Base-by-base conservation (phyloP, 2,888 invertebrate genomes). In the Nesidiocoris tenuis region DNA sequence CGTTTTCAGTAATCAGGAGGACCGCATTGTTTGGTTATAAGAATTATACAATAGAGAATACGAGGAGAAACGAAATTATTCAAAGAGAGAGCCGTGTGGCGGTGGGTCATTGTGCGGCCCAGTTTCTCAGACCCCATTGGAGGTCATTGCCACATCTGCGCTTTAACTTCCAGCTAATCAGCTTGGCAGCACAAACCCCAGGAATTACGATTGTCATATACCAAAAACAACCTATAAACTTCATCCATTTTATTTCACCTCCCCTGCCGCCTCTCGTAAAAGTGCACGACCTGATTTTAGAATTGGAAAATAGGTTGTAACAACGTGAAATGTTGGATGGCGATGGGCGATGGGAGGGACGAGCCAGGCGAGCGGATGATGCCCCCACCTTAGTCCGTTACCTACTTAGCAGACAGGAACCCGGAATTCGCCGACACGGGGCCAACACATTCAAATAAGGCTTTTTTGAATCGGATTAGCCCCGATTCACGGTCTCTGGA, bases 111-210 rank as follows among this genome's bases (percentile, higher is more conserved):
- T 23, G 16, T 12, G 70, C 70, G 70, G 59, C 70, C 70, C 70
- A 70, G 70, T 68, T 70, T 61, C 70, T 59, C 70, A 54, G 70
- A 70, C 70, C 70, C 61, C 57, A 59, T 70, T 70, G 59, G 70
- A 70, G 70, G 70, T 70, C 70, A 70, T 70, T 70, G 70, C 70
- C 70, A 70, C 25, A 70, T 17, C 61, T 24, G 59, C 57, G 67
- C 61, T 56, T 67, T 7, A 12, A 3, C 3, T 12, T 39, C 39
- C 39, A 12, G 39, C 39, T 39, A n/a, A n/a, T n/a, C n/a, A n/a
- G n/a, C n/a, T n/a, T n/a, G n/a, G n/a, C n/a, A n/a, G n/a, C n/a
- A n/a, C n/a, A n/a, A n/a, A n/a, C n/a, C n/a, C n/a, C n/a, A n/a
- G n/a, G n/a, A n/a, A n/a, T n/a, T n/a, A n/a, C n/a, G n/a, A n/a